A percentile compares a stretch with the other conserved stretches of the same genome.
phyloP scores from a whole-genome alignment of 2,888 invertebrate species.

The Uropetala carovei region DNA sequence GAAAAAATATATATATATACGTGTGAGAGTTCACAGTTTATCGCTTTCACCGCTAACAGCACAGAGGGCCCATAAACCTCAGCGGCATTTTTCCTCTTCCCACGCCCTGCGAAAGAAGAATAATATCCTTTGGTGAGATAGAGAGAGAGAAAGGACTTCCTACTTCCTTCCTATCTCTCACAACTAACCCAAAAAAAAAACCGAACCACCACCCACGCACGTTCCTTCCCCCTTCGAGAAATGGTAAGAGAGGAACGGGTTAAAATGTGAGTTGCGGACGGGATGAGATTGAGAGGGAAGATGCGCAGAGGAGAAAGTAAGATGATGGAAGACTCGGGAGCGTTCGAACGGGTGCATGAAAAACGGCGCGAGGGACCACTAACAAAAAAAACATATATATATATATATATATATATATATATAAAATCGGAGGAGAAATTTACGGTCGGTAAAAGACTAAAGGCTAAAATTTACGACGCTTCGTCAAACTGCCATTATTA shows the following conservation, averaged over 20 bases:
- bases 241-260: background rate
- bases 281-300: background rate
- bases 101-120: constrained; percentile 9
- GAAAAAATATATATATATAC: constrained; percentile 21
- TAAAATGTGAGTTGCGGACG: constrained; percentile 5
- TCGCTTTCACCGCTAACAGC: constrained; percentile 32
- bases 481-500: constrained; percentile 24
- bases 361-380: background rate
- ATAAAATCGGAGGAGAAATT: background rate
- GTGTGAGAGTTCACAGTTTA: constrained; percentile 32
- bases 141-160: constrained; percentile 2
- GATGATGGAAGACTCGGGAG: background rate
- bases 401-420: too few relatives aligned
- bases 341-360: constrained; percentile 1
- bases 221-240: background rate
- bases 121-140: background rate
- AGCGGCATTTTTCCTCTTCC: constrained; percentile 1
- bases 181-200: background rate
- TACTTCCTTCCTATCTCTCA: background rate
- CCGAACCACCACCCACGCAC: background rate
- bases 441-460: background rate
- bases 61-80: constrained; percentile 9
- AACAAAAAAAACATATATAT: too few relatives aligned
- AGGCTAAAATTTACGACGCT: constrained; percentile 1
- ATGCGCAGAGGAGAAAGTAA: background rate